A percentile compares a stretch with the other conserved stretches of the same genome.
These are phyloP conservation scores for Torymus tubicola DNA, from an alignment of 2,888 invertebrate species.

Conservation along the genomic window DNA sequence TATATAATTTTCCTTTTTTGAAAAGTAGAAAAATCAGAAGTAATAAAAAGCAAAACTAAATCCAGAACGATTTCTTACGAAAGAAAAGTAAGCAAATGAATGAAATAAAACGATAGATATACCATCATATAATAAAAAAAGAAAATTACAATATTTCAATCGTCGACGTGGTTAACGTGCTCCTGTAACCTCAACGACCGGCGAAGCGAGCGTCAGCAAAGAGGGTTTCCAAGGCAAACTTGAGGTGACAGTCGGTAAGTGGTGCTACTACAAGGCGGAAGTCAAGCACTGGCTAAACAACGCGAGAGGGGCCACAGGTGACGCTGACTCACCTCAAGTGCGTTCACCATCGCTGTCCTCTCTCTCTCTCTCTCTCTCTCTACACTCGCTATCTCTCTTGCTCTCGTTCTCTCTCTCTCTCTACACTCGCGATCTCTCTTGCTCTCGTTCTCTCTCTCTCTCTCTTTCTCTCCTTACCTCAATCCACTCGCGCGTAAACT, in stretches of 20 bases:
- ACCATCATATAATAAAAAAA: too few species aligned
- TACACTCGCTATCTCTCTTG: neutral
- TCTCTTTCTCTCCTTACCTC: neutral
- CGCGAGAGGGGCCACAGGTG: slow-evolving; percentile 70
- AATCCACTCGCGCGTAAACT: slow-evolving; percentile 2
- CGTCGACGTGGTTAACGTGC: too few species aligned
- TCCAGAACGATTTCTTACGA: too few species aligned
- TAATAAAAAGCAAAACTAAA: too few species aligned
- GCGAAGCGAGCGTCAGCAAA: slow-evolving; percentile 33
- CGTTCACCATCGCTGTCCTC: slow-evolving; percentile 55
- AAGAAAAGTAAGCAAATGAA: too few species aligned
- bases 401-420: neutral
- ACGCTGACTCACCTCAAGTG: slow-evolving; percentile 72
- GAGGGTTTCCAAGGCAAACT: slow-evolving; percentile 50
- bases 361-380: slow-evolving; percentile 3
- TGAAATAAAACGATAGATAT: too few species aligned
- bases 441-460: neutral
- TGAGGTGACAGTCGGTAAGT: slow-evolving; percentile 64
- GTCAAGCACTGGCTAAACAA: slow-evolving; percentile 72
- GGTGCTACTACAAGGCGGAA: slow-evolving; percentile 62
- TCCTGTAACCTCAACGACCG: neutral
- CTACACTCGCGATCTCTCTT: neutral
- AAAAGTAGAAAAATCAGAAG: too few species aligned
- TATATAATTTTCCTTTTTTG: too few species aligned
- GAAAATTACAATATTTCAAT: too few species aligned